These are phyloP conservation scores for Rugalucina vietnamica DNA, from an alignment of 2,888 invertebrate genomes.

Conservation along the genomic window DNA sequence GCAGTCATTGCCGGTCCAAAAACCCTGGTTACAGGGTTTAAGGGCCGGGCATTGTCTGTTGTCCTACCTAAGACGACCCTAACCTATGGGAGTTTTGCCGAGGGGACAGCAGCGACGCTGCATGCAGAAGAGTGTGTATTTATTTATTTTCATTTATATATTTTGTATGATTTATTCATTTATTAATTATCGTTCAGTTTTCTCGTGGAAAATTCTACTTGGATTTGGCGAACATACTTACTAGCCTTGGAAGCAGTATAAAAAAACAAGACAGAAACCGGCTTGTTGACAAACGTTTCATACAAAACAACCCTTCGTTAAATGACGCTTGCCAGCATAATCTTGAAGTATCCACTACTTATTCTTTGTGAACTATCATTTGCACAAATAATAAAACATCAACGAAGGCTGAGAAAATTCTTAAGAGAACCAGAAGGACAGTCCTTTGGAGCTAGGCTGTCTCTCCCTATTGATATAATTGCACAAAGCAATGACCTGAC, in stretches of 20 bases:
- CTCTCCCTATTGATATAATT: background rate
- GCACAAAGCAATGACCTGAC: background rate
- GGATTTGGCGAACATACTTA: background rate
- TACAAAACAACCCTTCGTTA: constrained; percentile 11
- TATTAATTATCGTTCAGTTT: background rate
- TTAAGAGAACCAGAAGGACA: background rate
- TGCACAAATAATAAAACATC: background rate
- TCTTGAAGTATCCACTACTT: constrained; percentile 4
- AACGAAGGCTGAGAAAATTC: background rate
- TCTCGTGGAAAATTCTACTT: background rate
- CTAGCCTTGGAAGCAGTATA: background rate
- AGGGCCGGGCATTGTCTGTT: too few relatives aligned
- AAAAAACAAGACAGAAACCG: background rate
- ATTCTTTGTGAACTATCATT: constrained; percentile 3
- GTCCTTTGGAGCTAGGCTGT: background rate
- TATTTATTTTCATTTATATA: too few relatives aligned
- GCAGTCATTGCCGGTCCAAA: too few relatives aligned
- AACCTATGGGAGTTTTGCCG: too few relatives aligned
- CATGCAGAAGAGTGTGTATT: too few relatives aligned
- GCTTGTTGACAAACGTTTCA: background rate
- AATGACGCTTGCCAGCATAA: constrained; percentile 1
- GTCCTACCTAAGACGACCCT: too few relatives aligned
- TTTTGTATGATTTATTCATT: too few relatives aligned
- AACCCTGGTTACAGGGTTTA: too few relatives aligned
- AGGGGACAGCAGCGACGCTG: too few relatives aligned